phyloP scores from a whole-genome alignment of 2,797 vertebrate genomes.

The Premnoplex brunnescens region DNA sequence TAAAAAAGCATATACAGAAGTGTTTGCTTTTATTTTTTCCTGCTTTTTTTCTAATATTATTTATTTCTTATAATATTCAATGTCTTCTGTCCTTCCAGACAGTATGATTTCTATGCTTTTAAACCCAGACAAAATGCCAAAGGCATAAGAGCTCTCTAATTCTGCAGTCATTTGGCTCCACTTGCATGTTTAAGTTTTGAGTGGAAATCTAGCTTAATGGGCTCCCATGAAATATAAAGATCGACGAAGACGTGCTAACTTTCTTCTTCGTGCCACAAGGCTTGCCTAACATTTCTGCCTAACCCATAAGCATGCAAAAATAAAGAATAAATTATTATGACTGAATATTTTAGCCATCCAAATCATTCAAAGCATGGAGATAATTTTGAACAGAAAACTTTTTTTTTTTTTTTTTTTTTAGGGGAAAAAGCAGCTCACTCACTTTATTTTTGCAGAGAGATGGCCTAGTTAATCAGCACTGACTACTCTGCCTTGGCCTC shows the following conservation, averaged over 20 bases:
- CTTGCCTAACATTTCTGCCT: neutral
- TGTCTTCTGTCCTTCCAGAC: neutral
- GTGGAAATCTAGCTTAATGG: slow-evolving; percentile 44
- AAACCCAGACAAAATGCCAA: neutral
- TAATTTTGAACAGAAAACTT: slow-evolving; percentile 42
- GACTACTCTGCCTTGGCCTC: slow-evolving; percentile 49
- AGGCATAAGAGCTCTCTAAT: slow-evolving; percentile 7
- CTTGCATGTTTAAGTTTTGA: slow-evolving; percentile 42
- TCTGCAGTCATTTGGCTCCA: slow-evolving; percentile 38
- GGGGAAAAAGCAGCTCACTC: neutral
- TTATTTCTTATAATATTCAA: neutral
- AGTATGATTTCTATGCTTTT: neutral
- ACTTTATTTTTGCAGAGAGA: slow-evolving; percentile 50
- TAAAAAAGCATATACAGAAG: neutral
- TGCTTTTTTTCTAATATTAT: neutral
- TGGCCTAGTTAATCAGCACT: slow-evolving; percentile 64
- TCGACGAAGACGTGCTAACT: slow-evolving; percentile 37
- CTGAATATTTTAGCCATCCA: slow-evolving; percentile 21
- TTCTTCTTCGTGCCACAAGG: neutral
- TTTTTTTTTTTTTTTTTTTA: neutral
- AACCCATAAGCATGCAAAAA: slow-evolving; percentile 41
- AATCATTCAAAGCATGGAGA: slow-evolving; percentile 26
- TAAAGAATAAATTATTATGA: slow-evolving; percentile 35
- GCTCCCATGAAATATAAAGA: slow-evolving; percentile 37
- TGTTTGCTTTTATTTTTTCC: neutral